Evolutionary conservation across 2,113 vertebrate genomes (phyloP).

Genomic region (Anser brachyrhynchus): DNA sequence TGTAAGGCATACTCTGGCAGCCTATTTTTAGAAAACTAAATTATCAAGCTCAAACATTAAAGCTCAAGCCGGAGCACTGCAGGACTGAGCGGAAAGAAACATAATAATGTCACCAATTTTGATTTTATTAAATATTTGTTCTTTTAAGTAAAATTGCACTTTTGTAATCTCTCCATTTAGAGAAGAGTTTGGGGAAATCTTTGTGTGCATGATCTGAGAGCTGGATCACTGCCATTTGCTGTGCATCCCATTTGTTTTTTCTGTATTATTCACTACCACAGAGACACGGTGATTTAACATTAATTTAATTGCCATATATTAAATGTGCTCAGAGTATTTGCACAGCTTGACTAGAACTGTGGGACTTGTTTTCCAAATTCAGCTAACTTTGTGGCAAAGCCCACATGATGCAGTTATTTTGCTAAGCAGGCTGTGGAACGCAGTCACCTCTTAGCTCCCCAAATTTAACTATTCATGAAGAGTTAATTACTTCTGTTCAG

Average conservation of each 20-base stretch:
- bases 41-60: neutral
- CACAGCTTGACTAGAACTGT: slow-evolving; percentile 28
- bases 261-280: slow-evolving; percentile 34
- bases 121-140: neutral
- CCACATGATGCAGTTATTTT: neutral
- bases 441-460: neutral
- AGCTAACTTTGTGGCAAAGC: neutral
- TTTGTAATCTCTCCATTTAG: neutral
- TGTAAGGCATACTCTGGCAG: neutral
- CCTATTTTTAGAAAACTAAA: slow-evolving; percentile 22
- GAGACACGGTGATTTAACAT: slow-evolving; percentile 41
- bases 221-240: slow-evolving; percentile 23
- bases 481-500: slow-evolving; percentile 28
- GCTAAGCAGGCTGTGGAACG: slow-evolving; percentile 3
- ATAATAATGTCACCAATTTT: neutral
- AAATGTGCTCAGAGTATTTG: slow-evolving; percentile 18
- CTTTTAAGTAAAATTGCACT: neutral
- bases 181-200: neutral
- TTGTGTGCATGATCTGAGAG: neutral
- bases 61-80: neutral
- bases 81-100: neutral
- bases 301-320: slow-evolving; percentile 66
- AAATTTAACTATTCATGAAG: neutral
- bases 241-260: slow-evolving; percentile 20
- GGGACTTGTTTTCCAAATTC: slow-evolving; percentile 18